Conservation (phyloP, 2,113 vertebrate species). For the Passer domesticus region DNA sequence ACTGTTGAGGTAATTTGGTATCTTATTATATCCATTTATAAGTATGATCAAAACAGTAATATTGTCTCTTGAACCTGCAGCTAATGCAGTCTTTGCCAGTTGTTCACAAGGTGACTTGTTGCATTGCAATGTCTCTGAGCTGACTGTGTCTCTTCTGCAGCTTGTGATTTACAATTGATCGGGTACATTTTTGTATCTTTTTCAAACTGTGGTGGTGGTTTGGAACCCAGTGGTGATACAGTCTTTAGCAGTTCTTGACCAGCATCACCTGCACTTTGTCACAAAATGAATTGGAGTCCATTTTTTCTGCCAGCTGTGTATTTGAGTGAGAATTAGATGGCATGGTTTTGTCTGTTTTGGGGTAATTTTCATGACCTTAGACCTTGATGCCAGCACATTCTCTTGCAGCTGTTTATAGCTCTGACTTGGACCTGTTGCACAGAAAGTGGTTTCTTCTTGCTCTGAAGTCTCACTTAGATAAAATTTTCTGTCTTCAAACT, state of each 20-base stretch:
- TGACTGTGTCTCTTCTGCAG: neutral
- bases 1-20: neutral
- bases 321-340: neutral
- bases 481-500: neutral
- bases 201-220: neutral
- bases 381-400: neutral
- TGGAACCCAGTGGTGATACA: neutral
- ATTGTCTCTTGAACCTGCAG: conserved; percentile 72
- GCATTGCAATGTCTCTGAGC: neutral
- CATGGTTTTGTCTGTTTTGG: neutral
- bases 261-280: neutral
- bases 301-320: neutral
- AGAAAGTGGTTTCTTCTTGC: neutral
- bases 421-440: neutral
- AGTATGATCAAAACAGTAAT: conserved; percentile 65
- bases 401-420: conserved; percentile 24
- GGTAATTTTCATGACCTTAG: neutral
- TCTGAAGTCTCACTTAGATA: neutral
- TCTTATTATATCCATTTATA: conserved; percentile 56
- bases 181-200: neutral
- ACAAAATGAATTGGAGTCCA: neutral
- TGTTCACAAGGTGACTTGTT: conserved; percentile 43
- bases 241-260: neutral
- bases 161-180: neutral
- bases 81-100: conserved; percentile 58